Base-by-base conservation (phyloP, 1,140 invertebrate genomes). In the Zaprionus camerounensis region DNA sequence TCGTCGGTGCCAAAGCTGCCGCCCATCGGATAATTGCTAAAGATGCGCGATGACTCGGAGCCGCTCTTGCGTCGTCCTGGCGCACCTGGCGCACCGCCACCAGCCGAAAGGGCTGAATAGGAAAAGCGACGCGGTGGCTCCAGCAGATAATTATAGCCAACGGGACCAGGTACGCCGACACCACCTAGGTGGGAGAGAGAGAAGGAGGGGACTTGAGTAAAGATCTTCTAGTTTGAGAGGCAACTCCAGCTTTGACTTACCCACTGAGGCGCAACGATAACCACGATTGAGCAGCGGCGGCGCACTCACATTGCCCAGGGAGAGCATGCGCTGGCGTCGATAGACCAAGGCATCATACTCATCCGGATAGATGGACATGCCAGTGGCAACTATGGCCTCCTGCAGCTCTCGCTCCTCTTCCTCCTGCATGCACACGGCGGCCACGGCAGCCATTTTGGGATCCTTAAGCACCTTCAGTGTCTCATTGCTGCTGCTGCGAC, bases 401-500 rank as follows among this genome's bases (percentile, higher is more conserved):
- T 95, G 95, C 26, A 96, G 92, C 44, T 96, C 95, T 17, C 95
- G 93, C 84, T 96, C 96, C 91, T 96, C 96, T 77, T 96, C 96
- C 76, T 96, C 96, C 31, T 96, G 96, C 67, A 96, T 96, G 38
- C 96, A 96, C 0, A 96, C 96, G 9, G 96, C 96, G 3, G 94
- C 94, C 11, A 94, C 91, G 36, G 94, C 94, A 7, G 94, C 95
- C 79, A 95, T 93, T 84, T 95, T 95, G 13, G 95, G 95, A 92
- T 95, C 95, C 80, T 93, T 93, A 17, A 93, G 79, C 7, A 92
- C 92, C 70, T 95, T 95, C 55, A 96, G 83, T n/a, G 95, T 95
- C 82, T 95, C 95, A 62, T 95, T 94, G 71, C 95, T 95, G 93
- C 95, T 95, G 84, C 95, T 95, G 87, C 96, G 95, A 92, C 96